Evolutionary conservation across 2,113 vertebrate species (phyloP).

Genomic region (Aphyosemion australe): DNA sequence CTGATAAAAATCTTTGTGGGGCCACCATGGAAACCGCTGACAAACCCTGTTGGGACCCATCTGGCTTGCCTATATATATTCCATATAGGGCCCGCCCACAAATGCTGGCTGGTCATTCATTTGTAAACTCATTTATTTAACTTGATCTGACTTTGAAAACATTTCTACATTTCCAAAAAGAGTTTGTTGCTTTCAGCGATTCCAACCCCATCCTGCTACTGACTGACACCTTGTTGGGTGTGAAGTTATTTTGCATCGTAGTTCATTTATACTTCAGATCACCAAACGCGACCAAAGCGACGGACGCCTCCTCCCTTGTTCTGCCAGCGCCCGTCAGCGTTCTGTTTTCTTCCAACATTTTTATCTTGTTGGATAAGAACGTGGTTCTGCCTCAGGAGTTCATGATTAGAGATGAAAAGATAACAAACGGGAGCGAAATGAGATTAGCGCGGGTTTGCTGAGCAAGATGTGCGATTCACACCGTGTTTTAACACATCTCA

Average conservation of each 20-base stretch:
- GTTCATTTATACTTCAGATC: slow-evolving; percentile 47
- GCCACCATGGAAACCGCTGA: too few species aligned
- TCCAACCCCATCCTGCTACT: slow-evolving; percentile 23
- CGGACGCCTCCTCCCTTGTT: slow-evolving; percentile 32
- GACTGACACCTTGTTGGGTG: slow-evolving; percentile 11
- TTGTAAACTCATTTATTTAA: slow-evolving; percentile 59
- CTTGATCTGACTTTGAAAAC: slow-evolving; percentile 56
- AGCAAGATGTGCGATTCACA: slow-evolving; percentile 14
- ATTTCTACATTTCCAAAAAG: slow-evolving; percentile 45
- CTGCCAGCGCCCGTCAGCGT: slow-evolving; percentile 32
- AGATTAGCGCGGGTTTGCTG: slow-evolving; percentile 30
- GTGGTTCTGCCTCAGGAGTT: slow-evolving; percentile 16
- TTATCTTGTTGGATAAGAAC: slow-evolving; percentile 32
- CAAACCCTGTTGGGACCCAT: too few species aligned
- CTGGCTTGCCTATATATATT: too few species aligned
- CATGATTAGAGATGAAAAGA: slow-evolving; percentile 45
- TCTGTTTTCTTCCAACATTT: slow-evolving; percentile 30
- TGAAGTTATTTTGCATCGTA: slow-evolving; percentile 33
- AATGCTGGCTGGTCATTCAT: slow-evolving; percentile 36
- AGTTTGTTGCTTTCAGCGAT: slow-evolving; percentile 34
- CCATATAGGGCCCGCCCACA: too few species aligned
- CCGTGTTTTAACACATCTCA: background rate
- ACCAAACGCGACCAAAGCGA: slow-evolving; percentile 32
- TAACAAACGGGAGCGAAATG: slow-evolving; percentile 32
- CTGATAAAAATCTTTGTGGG: too few species aligned